A percentile compares a stretch with the other conserved stretches of the same genome.
Evolutionary conservation across 2,797 vertebrate genomes (phyloP).

Genomic region (Pseudopleuronectes americanus): DNA sequence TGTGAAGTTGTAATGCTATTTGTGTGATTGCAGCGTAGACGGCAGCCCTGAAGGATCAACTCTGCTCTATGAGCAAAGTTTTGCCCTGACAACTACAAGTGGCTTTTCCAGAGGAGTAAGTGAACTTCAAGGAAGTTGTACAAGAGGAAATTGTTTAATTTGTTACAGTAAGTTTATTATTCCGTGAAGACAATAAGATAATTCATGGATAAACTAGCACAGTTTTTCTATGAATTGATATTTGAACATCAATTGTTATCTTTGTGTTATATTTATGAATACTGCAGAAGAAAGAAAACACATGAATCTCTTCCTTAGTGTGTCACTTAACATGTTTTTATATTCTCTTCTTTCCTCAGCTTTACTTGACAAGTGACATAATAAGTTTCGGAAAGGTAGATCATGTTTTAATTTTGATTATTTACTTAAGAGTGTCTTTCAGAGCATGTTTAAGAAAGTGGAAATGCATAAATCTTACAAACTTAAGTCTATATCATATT

Average conservation of each 20-base stretch:
- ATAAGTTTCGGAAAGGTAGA: slow-evolving; percentile 82
- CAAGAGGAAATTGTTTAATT: background rate
- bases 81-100: slow-evolving; percentile 85
- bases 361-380: slow-evolving; percentile 90
- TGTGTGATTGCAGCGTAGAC: slow-evolving; percentile 81
- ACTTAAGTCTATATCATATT: background rate
- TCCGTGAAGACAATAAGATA: too few relatives aligned
- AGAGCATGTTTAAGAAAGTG: background rate
- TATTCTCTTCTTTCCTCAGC: slow-evolving; percentile 73
- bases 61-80: slow-evolving; percentile 87
- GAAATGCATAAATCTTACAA: background rate
- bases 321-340: background rate
- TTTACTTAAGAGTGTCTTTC: slow-evolving; percentile 1
- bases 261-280: too few relatives aligned
- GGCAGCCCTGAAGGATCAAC: slow-evolving; percentile 79
- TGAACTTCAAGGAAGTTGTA: background rate
- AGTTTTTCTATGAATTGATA: too few relatives aligned
- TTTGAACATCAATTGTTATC: too few relatives aligned
- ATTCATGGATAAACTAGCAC: too few relatives aligned
- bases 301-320: too few relatives aligned
- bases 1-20: slow-evolving; percentile 14
- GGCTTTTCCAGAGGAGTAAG: slow-evolving; percentile 87
- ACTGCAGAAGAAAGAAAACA: too few relatives aligned
- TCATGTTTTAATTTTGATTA: background rate
- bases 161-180: too few relatives aligned